Conservation (phyloP, 2,797 vertebrate species). For the Octomys mimax region DNA sequence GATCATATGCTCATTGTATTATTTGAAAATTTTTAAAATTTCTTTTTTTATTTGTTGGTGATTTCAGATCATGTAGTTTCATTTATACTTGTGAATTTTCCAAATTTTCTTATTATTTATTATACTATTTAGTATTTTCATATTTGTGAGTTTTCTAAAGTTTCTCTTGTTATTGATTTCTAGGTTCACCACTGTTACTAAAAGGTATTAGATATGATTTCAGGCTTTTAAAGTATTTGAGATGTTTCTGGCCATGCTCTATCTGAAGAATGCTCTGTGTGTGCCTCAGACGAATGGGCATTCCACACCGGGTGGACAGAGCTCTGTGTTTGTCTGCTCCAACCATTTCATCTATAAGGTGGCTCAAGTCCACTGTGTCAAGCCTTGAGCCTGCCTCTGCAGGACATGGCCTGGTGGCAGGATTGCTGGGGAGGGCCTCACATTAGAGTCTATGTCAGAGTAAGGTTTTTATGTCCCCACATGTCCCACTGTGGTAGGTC, state of each 20-base stretch:
- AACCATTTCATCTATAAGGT: neutral
- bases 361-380: neutral
- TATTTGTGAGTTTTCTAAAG: neutral
- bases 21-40: neutral
- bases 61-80: neutral
- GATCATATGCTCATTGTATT: neutral
- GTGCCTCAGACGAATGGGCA: neutral
- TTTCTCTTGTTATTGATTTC: neutral
- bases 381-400: neutral
- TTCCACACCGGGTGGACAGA: neutral
- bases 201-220: neutral
- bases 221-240: neutral
- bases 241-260: neutral
- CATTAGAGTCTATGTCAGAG: neutral
- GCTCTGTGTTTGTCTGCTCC: neutral
- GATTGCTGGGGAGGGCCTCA: neutral
- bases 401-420: neutral
- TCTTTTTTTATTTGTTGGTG: neutral
- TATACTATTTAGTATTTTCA: neutral
- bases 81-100: neutral
- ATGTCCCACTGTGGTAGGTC: fast-evolving
- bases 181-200: neutral
- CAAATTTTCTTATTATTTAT: neutral
- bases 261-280: neutral
- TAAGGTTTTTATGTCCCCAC: neutral